Base-by-base conservation (phyloP, 2,113 vertebrate genomes). In the Sclerurus mexicanus region DNA sequence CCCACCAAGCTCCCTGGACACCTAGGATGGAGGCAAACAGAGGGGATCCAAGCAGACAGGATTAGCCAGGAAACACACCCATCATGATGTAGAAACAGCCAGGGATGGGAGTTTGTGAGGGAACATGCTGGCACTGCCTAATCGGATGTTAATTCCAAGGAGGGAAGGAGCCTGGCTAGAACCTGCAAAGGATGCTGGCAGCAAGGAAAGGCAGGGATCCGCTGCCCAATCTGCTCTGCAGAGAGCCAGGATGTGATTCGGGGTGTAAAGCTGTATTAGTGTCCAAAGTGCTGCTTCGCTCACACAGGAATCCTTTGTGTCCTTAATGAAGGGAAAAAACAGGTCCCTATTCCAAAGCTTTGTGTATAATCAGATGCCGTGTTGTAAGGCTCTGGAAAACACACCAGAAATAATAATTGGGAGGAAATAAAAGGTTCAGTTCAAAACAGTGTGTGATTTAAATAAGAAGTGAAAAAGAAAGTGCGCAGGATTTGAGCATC, bases 321-420 rank as follows among this genome's bases (percentile, higher is more conserved):
- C 97, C 92, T 97, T 98, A 98, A 98, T 98, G 98, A 98, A 98
- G 97, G 98, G 95, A 97, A 97, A 92, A 97, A 98, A 93, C 96
- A 90, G 95, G 95, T 97, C 97, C 98, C 98, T 98, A 97, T 98
- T 97, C 96, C 2, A 73, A 95, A 95, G 97, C 98, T 98, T 98
- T 98, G 96, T 98, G 97, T 98, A 95, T 98, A 98, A 98, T 98
- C 97, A 98, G 97, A 98, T 98, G 97, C 97, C 88, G 46, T 97
- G 97, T 97, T 97, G 97, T 96, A 98, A 98, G 96, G 97, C 97
- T 98, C 97, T 98, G 97, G 96, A 98, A 98, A 98, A 98, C 98
- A 98, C 96, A 98, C 96, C 95, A 98, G 98, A 98, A 98, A 98
- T 98, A 97, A 98, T 98, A 98, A 98, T 97, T 97, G 97, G 96